Conservation (phyloP, 2,888 invertebrate genomes). For the Norana najaformis region DNA sequence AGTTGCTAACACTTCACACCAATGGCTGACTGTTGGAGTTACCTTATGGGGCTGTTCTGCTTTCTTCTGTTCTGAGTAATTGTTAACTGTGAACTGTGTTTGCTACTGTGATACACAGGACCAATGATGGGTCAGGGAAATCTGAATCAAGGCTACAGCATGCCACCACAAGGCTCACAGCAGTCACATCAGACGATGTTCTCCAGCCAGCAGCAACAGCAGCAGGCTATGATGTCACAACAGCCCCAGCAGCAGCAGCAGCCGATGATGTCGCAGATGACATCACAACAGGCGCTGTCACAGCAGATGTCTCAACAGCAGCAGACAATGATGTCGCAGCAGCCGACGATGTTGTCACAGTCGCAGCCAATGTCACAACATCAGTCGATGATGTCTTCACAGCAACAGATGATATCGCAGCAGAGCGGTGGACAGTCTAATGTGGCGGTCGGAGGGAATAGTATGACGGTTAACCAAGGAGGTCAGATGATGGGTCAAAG, state of each 20-base stretch:
- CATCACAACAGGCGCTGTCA: constrained; percentile 7
- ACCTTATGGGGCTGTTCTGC: too few species aligned
- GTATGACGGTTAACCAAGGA: constrained; percentile 20
- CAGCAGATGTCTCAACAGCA: constrained; percentile 28
- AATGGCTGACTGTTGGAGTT: too few species aligned
- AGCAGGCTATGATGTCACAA: constrained; percentile 26
- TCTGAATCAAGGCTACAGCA: constrained; percentile 18
- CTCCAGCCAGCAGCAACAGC: constrained; percentile 14
- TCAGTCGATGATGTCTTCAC: constrained; percentile 9
- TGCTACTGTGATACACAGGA: neutral
- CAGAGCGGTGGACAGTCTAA: neutral
- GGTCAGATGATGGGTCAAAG: constrained; percentile 29
- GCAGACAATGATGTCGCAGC: neutral
- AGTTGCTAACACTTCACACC: too few species aligned
- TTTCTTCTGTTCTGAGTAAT: too few species aligned
- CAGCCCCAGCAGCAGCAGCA: constrained; percentile 33
- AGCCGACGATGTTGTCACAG: constrained; percentile 20
- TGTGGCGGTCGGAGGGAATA: neutral
- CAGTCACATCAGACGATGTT: constrained; percentile 7
- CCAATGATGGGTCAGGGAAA: constrained; percentile 19
- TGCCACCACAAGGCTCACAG: constrained; percentile 16
- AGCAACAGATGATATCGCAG: constrained; percentile 22
- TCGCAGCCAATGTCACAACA: constrained; percentile 25
- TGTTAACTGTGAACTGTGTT: neutral
- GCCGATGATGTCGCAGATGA: constrained; percentile 29